Evolutionary conservation across 2,797 vertebrate genomes (phyloP), one percentile per base, ranked within the genome.

Genomic region (Neostethus bicornis): DNA sequence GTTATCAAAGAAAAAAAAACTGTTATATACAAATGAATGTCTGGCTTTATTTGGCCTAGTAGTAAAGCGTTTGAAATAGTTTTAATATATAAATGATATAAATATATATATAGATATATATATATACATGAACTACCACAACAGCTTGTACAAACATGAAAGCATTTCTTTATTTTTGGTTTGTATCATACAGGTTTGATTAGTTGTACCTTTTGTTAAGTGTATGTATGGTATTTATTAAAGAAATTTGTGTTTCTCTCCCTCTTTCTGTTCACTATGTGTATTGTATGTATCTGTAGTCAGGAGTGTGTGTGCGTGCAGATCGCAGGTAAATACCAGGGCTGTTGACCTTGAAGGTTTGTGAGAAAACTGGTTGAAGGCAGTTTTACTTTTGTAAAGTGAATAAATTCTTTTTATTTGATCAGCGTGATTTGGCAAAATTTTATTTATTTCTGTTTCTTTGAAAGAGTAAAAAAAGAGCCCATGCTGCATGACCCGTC

Each of bases 111-210:
- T 75, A 55, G 56, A 79, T 52, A 73, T 57, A 75, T 80, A 81
- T 88, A 92, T 90, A 87, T 89, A 93, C 92, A 89, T 62, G 90
- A 90, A 90, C 90, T 94, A 94, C 86, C 89, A 92, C 86, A 87
- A 90, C 92, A 91, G 93, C 93, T 94, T 96, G 94, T 97, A 96
- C 93, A 96, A 96, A 97, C 93, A 96, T 94, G 89, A 92, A 95
- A 94, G 92, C 92, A 90, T 93, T 96, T 86, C 77, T 89, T 92
- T 90, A 83, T 89, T 94, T 92, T 94, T 94, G 91, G 80, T 86
- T 94, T 95, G 93, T 94, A 96, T 95, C 91, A 94, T 95, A 94
- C 81, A 89, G 91, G 94, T 92, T 92, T 90, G 80, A 92, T 90
- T 95, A 92, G 93, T 96, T 92, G 91, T 92, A 91, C 82, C 88